Percentiles rank a stretch among this genome's conserved stretches.
Evolutionary conservation across 2,113 vertebrate genomes (phyloP).

Genomic region (Neogale vison): DNA sequence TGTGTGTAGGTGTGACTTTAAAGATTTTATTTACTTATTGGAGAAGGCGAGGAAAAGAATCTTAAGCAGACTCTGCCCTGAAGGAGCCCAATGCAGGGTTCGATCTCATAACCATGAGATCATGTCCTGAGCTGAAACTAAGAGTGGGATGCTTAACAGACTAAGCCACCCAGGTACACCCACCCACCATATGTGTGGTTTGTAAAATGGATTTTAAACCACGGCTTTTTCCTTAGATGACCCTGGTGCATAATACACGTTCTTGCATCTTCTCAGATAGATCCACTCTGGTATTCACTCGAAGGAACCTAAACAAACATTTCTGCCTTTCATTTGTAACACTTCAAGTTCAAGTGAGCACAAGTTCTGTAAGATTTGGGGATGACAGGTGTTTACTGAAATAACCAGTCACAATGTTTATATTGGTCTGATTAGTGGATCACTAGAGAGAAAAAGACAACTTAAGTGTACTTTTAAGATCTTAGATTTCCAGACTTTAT

Average conservation of each 20-base stretch:
- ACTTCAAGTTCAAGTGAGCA: neutral
- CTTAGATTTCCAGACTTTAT: neutral
- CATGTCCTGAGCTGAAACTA: neutral
- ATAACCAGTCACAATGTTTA: neutral
- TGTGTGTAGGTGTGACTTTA: neutral
- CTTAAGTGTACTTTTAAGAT: neutral
- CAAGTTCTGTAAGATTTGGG: neutral
- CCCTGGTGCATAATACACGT: neutral
- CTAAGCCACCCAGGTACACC: neutral
- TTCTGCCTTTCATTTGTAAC: slow-evolving; percentile 3
- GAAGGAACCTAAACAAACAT: neutral
- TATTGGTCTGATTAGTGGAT: neutral
- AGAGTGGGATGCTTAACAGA: neutral
- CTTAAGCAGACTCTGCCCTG: neutral
- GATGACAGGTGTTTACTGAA: slow-evolving; percentile 1
- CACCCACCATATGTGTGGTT: neutral
- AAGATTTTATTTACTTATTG: neutral
- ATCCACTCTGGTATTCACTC: neutral
- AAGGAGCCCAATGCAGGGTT: neutral
- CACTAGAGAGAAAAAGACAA: neutral
- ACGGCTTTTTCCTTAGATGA: neutral
- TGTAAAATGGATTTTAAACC: neutral
- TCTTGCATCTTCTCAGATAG: neutral
- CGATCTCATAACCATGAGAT: neutral
- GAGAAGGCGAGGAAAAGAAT: neutral